These are phyloP conservation scores for Oenanthe melanoleuca DNA, from an alignment of 2,113 vertebrate species.

Conservation along the genomic window DNA sequence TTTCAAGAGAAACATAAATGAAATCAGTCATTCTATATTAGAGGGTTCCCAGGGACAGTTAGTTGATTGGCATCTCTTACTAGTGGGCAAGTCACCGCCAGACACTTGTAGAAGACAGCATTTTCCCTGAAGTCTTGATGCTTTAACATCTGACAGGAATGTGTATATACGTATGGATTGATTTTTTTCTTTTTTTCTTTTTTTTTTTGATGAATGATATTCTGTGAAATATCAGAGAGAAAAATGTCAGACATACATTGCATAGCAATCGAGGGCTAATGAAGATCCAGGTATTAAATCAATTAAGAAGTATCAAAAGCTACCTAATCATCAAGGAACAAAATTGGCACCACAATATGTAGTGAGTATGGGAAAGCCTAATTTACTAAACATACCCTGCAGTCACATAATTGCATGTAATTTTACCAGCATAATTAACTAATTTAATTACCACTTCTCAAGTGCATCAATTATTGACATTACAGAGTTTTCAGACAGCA, in stretches of 20 bases:
- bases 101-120: slow-evolving; percentile 12
- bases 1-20: slow-evolving; percentile 70
- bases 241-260: slow-evolving; percentile 82
- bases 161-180: neutral
- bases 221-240: slow-evolving; percentile 80
- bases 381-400: slow-evolving; percentile 99
- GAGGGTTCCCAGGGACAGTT: slow-evolving; percentile 47
- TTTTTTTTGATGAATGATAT: slow-evolving; percentile 67
- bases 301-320: slow-evolving; percentile 95
- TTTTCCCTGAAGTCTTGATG: slow-evolving; percentile 40
- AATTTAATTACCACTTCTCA: slow-evolving; percentile 99
- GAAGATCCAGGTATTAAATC: slow-evolving; percentile 94
- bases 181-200: neutral
- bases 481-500: slow-evolving; percentile 99
- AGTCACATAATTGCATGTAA: slow-evolving; percentile 99
- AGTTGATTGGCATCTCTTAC: slow-evolving; percentile 46
- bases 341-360: slow-evolving; percentile 99
- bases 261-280: slow-evolving; percentile 87
- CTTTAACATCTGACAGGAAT: slow-evolving; percentile 52
- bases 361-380: slow-evolving; percentile 99
- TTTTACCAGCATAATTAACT: slow-evolving; percentile 99
- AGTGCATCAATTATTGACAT: slow-evolving; percentile 99
- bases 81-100: slow-evolving; percentile 36
- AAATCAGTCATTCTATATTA: slow-evolving; percentile 60
- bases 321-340: slow-evolving; percentile 99